Base-by-base conservation (phyloP, 2,888 invertebrate species). In the Mesoligia furuncula region DNA sequence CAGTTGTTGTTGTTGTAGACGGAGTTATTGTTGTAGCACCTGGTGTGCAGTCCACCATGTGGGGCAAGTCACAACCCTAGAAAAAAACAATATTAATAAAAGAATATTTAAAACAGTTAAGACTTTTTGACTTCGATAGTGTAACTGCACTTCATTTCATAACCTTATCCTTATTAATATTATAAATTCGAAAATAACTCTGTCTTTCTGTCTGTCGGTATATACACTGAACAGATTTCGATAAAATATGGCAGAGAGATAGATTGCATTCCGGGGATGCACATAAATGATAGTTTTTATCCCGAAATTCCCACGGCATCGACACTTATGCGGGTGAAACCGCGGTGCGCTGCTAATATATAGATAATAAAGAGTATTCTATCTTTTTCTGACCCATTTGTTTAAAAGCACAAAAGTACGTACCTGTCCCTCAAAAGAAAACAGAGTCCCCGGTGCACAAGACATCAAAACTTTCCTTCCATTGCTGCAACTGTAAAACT, bases 401-500 rank as follows among this genome's bases (percentile, higher is more conserved):
- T 51, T 24, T n/a, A 11, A 24, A 39, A n/a, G 4, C n/a, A 42
- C 9, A 7, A 8, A 48, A 27, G 8, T 31, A 67, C 27, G 4
- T 51, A 79, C 79, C 66, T 79, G 79, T 15, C 51, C 54, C 8
- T 54, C 61, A 39, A 79, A 79, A 27, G 79, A 62, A 24, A 79
- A 86, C 24, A 69, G n/a, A 1, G 82, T 82, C 0, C 86, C 86
- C 0, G 83, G 67, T 0, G 83, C 45, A 59, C 86, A 86, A n/a
- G 72, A 2, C 73, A 73, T 80, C 20, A 75, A 39, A 61, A 82
- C 7, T 48, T 73, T 77, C 0, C 57, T 36, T 57, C 90, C 90
- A 68, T 83, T 69, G 20, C 76, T 81, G 68, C 90, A 90, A n/a
- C 80, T 79, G 27, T 90, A 90, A 77, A 85, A 90, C 59, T 83